Percentiles rank a stretch among this genome's conserved stretches.
Conservation (phyloP, 1,140 invertebrate genomes). For the Liolophura sinensis region DNA sequence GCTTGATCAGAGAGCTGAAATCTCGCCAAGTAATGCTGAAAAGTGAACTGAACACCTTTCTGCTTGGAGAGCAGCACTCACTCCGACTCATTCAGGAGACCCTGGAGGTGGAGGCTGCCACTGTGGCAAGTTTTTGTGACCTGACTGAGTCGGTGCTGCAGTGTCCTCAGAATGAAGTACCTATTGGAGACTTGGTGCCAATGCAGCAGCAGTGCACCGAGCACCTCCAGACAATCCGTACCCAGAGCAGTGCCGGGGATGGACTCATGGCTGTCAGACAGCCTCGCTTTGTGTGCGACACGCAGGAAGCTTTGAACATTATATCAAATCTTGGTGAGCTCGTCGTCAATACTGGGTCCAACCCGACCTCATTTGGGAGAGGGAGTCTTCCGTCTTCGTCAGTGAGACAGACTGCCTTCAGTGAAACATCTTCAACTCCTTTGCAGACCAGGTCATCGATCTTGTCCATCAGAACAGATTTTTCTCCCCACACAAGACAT, state of each 20-base stretch:
- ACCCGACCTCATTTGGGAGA: too few relatives aligned
- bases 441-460: too few relatives aligned
- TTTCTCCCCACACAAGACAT: too few relatives aligned
- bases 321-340: constrained; percentile 46
- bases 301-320: constrained; percentile 31
- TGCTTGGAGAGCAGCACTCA: constrained; percentile 79
- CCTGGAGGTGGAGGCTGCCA: constrained; percentile 87
- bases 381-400: too few relatives aligned
- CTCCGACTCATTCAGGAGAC: constrained; percentile 88
- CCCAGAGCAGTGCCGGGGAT: constrained; percentile 31
- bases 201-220: constrained; percentile 43
- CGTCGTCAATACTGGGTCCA: constrained; percentile 13
- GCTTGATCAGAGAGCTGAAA: constrained; percentile 84
- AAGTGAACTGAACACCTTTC: constrained; percentile 86
- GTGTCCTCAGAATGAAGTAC: constrained; percentile 65
- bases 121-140: constrained; percentile 94
- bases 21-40: constrained; percentile 86
- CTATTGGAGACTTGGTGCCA: constrained; percentile 44
- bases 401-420: too few relatives aligned
- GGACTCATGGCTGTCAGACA: constrained; percentile 18
- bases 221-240: constrained; percentile 33
- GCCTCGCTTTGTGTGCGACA: constrained; percentile 26
- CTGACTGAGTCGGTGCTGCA: constrained; percentile 90
- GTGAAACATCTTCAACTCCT: too few relatives aligned
- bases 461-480: too few relatives aligned